Percentiles rank a stretch among this genome's conserved stretches.
phyloP scores from a whole-genome alignment of 2,888 invertebrate species.

The Girardia tigrina region DNA sequence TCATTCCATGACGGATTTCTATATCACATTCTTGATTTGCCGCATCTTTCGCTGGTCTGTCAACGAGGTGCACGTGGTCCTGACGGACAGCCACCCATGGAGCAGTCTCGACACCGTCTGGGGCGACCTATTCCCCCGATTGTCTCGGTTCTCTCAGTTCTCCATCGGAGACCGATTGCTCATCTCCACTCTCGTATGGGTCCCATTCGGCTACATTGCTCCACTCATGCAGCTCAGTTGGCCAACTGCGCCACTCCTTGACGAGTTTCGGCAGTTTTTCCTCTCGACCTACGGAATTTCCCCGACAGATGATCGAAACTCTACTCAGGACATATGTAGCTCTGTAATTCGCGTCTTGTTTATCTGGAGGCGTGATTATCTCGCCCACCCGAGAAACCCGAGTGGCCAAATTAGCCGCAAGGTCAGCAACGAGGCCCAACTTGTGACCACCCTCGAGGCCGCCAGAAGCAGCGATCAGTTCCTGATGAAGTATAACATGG shows the following conservation, averaged over 20 bases:
- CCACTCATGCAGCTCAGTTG: slow-evolving; percentile 41
- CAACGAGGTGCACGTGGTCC: slow-evolving; percentile 41
- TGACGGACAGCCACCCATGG: slow-evolving; percentile 40
- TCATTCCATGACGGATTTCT: slow-evolving; percentile 44
- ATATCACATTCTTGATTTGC: slow-evolving; percentile 41
- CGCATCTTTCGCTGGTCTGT: slow-evolving; percentile 36
- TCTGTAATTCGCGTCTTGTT: slow-evolving; percentile 41
- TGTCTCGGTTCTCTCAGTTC: slow-evolving; percentile 40
- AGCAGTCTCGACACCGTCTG: slow-evolving; percentile 39
- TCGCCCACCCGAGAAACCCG: slow-evolving; percentile 48
- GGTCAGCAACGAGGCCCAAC: slow-evolving; percentile 45
- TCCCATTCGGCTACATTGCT: slow-evolving; percentile 44
- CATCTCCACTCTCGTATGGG: slow-evolving; percentile 41
- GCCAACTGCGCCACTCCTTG: slow-evolving; percentile 41
- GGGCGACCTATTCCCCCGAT: slow-evolving; percentile 43
- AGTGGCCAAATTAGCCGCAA: slow-evolving; percentile 44
- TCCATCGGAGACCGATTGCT: slow-evolving; percentile 38
- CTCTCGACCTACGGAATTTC: slow-evolving; percentile 39
- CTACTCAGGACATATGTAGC: no score
- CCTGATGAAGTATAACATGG: slow-evolving; percentile 39
- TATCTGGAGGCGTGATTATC: slow-evolving; percentile 46
- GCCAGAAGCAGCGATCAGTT: slow-evolving; percentile 28
- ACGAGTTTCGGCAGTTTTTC: slow-evolving; percentile 44
- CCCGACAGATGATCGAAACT: not conserved
- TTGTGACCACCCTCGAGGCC: slow-evolving; percentile 39